phyloP scores from a whole-genome alignment of 2,113 vertebrate species.

The Phyllopteryx taeniolatus region DNA sequence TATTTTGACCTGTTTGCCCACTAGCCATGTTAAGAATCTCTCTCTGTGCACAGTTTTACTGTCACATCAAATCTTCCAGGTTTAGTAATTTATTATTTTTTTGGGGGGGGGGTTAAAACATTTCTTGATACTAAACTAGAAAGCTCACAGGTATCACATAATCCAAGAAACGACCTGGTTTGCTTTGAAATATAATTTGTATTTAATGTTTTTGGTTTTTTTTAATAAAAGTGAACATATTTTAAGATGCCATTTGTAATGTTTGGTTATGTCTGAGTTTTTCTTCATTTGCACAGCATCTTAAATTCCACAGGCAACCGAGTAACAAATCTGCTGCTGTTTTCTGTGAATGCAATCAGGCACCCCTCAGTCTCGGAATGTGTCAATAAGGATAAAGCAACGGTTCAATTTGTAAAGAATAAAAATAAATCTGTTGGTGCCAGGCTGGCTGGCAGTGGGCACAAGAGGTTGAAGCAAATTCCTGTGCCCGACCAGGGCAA shows the following conservation, averaged over 20 bases:
- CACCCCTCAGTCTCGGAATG: slow-evolving; percentile 62
- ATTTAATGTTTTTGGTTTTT: slow-evolving; percentile 70
- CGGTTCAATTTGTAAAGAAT: slow-evolving; percentile 67
- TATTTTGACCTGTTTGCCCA: slow-evolving; percentile 35
- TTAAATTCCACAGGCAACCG: slow-evolving; percentile 13
- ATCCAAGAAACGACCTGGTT: slow-evolving; percentile 66
- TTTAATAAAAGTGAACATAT: slow-evolving; percentile 73
- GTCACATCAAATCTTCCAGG: slow-evolving; percentile 58
- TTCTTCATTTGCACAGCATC: neutral
- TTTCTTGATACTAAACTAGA: slow-evolving; percentile 72
- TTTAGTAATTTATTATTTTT: slow-evolving; percentile 25
- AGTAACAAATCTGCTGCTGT: slow-evolving; percentile 27
- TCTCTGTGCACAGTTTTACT: slow-evolving; percentile 70
- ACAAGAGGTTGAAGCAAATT: slow-evolving; percentile 61
- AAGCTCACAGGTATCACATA: slow-evolving; percentile 69
- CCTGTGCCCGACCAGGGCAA: slow-evolving; percentile 70
- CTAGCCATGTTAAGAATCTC: slow-evolving; percentile 60
- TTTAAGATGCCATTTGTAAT: slow-evolving; percentile 39
- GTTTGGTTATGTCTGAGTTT: neutral
- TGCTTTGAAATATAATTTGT: slow-evolving; percentile 74
- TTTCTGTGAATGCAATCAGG: slow-evolving; percentile 50
- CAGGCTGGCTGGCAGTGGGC: slow-evolving; percentile 67
- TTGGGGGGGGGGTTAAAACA: slow-evolving; percentile 44
- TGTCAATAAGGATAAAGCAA: slow-evolving; percentile 65
- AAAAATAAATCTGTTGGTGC: slow-evolving; percentile 72